Base-by-base conservation (phyloP, 2,797 vertebrate genomes). In the Rhynchonycteris naso region DNA sequence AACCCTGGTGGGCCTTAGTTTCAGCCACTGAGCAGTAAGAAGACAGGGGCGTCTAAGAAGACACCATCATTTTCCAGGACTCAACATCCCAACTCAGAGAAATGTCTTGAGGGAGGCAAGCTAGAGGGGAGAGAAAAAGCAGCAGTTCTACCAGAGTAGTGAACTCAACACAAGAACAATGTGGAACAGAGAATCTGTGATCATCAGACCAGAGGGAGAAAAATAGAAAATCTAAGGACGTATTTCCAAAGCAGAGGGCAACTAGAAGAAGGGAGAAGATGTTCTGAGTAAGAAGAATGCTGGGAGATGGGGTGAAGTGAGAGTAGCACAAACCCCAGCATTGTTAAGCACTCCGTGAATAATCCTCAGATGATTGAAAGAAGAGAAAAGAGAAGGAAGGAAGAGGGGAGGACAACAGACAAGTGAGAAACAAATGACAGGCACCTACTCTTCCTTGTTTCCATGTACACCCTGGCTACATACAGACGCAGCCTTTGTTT, bases 361-460 rank as follows among this genome's bases (percentile, higher is more conserved):
- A 66, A 13, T 69, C 43, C 50, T 15, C 50, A 15, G 16, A 24
- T 80, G 26, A 76, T 12, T 71, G n/a, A 59, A 59, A 72, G 18
- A 38, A 38, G 38, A 38, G 21, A 47, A 18, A 30, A 65, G 18
- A 63, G 61, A 33, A 65, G 7, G 26, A 18, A 18, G 26, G 30
- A 3, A 18, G 9, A 5, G 0, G 0, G 4, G 9, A 9, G 28
- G 26, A 16, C 1, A 19, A 35, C 18, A 54, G 71, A 16, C 1
- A 8, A 15, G 2, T 75, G 61, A 52, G 7, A 26, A 71, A 21
- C 47, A n/a, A 69, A 56, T 11, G 12, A 13, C 59, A 6, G 28
- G 11, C 4, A 50, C 11, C 1, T 33, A 7, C 9, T 47, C 7
- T 2, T 72, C 18, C 24, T 90, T n/a, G n/a, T 52, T 35, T 50